Conservation (phyloP, 2,888 invertebrate species). For the Biston betularia region DNA sequence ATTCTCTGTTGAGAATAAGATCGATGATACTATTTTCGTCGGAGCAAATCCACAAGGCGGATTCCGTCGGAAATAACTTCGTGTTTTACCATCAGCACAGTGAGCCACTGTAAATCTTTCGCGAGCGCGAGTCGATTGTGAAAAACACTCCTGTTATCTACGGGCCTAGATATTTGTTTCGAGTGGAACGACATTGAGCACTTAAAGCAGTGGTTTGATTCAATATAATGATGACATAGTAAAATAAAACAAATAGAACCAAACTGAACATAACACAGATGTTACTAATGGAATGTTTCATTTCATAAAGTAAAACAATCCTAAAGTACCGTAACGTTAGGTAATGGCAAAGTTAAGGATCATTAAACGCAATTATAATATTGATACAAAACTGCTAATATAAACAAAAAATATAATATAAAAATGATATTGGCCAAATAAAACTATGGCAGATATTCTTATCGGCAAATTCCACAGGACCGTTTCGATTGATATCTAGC, state of each 20-base stretch:
- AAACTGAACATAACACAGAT: slow-evolving; percentile 51
- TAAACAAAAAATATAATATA: slow-evolving; percentile 7
- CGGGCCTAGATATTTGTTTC: slow-evolving; percentile 51
- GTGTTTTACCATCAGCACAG: slow-evolving; percentile 69
- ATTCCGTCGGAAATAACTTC: slow-evolving; percentile 81
- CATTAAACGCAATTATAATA: background rate
- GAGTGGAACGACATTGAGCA: slow-evolving; percentile 57
- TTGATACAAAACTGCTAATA: slow-evolving; percentile 11
- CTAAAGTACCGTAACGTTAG: background rate
- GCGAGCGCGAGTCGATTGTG: slow-evolving; percentile 71
- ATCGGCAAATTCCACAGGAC: slow-evolving; percentile 64
- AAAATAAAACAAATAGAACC: slow-evolving; percentile 47
- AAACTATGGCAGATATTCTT: slow-evolving; percentile 38
- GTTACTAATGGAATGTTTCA: slow-evolving; percentile 34
- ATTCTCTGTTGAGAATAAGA: slow-evolving; percentile 76
- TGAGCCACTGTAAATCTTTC: slow-evolving; percentile 75
- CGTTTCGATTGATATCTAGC: slow-evolving; percentile 52
- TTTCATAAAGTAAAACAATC: slow-evolving; percentile 37
- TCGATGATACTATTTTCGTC: slow-evolving; percentile 82
- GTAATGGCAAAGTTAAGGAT: background rate
- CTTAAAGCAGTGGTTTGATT: slow-evolving; percentile 54
- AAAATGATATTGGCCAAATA: slow-evolving; percentile 43
- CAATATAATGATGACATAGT: slow-evolving; percentile 52
- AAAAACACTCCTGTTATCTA: slow-evolving; percentile 70
- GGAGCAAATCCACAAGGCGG: slow-evolving; percentile 78